Base-by-base conservation (phyloP, 1,140 invertebrate genomes). In the Drosophila setifemur region DNA sequence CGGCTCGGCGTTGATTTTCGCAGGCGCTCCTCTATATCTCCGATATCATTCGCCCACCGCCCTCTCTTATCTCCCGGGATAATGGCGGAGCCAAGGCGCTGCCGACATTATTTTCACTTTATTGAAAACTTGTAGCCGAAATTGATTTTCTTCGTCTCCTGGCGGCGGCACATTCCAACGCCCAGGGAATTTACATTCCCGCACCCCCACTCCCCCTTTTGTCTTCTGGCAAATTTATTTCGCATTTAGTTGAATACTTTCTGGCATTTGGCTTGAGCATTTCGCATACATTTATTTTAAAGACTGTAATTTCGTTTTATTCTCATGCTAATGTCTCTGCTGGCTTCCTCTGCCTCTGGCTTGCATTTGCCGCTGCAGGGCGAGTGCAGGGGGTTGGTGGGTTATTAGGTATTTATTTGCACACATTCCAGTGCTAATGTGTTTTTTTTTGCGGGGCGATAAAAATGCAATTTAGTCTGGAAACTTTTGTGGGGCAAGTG, bases 221-320 rank as follows among this genome's bases (percentile, higher is more conserved):
- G 75, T 77, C 67, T 85, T 85, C 71, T 66, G 68, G 47, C 75
- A 86, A 85, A 85, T 85, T 85, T 85, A 85, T 85, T 85, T 85
- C 79, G 66, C 79, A 85, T 86, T 85, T 85, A 86, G 70, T 74
- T 86, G 79, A 86, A 83, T 83, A 79, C 79, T 83, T 86, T 85
- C 73, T 77, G 64, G 68, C 78, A 73, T 74, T 83, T 63, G 60
- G 54, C 61, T 55, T 44, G 77, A 54, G 73, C 72, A 85, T 85
- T 85, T 73, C 63, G 78, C 81, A 83, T 81, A 86, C 79, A 85
- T 86, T 85, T 85, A 85, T 75, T 85, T 85, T 85, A 85, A 86
- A 86, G 79, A 86, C 81, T 85, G 79, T 85, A 86, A 83, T 83
- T 83, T 83, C 58, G 53, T 83, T 83, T 83, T 74, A 83, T 83